Evolutionary conservation across 2,113 vertebrate species (phyloP), one percentile per base, ranked within the genome.

Genomic region (Leptobrachium ailaonicum): DNA sequence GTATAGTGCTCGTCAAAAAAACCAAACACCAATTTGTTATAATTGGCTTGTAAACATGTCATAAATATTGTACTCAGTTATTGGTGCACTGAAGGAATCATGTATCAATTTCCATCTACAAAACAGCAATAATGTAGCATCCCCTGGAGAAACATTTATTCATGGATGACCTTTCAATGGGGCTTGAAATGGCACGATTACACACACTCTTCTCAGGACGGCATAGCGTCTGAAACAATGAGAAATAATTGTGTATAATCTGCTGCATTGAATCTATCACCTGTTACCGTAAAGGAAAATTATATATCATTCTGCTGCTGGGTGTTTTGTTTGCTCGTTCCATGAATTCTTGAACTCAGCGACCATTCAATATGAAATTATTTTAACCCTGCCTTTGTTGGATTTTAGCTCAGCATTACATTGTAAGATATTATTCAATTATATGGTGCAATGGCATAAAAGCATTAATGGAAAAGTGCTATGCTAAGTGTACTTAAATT

Each of bases 61-160:
- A 45, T 7, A 69, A 75, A 44, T 20, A 14, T 56, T 77, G 75
- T 58, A 32, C 41, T 11, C 14, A 3, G 41, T 64, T 77, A 45
- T 58, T 41, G 53, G 66, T 50, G 11, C n/a, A n/a, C 3, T 6
- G 10, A 20, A 56, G 47, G 54, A 70, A 40, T 70, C 66, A 42
- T 69, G 10, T 69, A 60, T 60, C 75, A 69, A 44, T 43, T 69
- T 62, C 41, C 8, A 43, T 47, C 76, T 70, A 77, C 41, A 70
- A 60, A 68, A 54, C 9, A 8, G 14, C 75, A 70, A 71, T 62
- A 62, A 45, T 70, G 66, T 53, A 70, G 67, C 20, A 70, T 45
- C 42, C 68, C 54, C 32, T 41, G 42, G 11, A 69, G 66, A 53
- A 62, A 77, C 66, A 77, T 70, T 70, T 70, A 58, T 70, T 77